Base-by-base conservation (phyloP, 30 jellyfish, hydroid and myxozoan species). In the Sanderia malayensis region DNA sequence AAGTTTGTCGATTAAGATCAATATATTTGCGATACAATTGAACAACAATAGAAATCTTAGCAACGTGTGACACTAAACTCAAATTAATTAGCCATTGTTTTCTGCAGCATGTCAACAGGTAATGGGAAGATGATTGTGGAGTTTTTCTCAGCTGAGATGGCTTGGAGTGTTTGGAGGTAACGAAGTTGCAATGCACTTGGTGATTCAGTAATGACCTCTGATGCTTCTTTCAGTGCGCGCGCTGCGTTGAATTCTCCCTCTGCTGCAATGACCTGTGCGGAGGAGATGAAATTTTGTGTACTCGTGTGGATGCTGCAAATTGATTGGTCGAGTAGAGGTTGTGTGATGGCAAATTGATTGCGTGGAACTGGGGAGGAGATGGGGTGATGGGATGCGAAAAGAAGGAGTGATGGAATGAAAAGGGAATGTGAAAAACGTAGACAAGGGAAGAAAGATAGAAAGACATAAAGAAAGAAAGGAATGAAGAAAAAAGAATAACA, bases 211-310 rank as follows among this genome's bases (percentile, higher is more conserved):
- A 90, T 82, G 27, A 90, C 95, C 0, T 90, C 97, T 2, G 97
- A 83, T 15, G 97, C 97, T 65, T 90, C 97, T 72, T 90, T 90
- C 91, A 90, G 71, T 20, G 97, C 97, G 27, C 97, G 97, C n/a
- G 97, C 97, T 0, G 97, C 97, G 65, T 90, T 90, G 95, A 90
- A 80, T 63, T 90, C 97, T 47, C 97, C 97, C 55, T 90, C 95
- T 20, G 97, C 97, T n/a, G 97, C 97, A 63, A 90, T 90, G 17
- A 90, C 97, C 97, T 90, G 52, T n/a, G n/a, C n/a, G n/a, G n/a
- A n/a, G n/a, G n/a, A n/a, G n/a, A n/a, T n/a, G n/a, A n/a, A n/a
- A n/a, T n/a, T n/a, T n/a, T n/a, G n/a, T n/a, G n/a, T n/a, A n/a
- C n/a, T n/a, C n/a, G n/a, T n/a, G n/a, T n/a, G n/a, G n/a, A n/a